Base-by-base conservation (phyloP, 1,140 invertebrate species). In the Protaetia brevitarsis region DNA sequence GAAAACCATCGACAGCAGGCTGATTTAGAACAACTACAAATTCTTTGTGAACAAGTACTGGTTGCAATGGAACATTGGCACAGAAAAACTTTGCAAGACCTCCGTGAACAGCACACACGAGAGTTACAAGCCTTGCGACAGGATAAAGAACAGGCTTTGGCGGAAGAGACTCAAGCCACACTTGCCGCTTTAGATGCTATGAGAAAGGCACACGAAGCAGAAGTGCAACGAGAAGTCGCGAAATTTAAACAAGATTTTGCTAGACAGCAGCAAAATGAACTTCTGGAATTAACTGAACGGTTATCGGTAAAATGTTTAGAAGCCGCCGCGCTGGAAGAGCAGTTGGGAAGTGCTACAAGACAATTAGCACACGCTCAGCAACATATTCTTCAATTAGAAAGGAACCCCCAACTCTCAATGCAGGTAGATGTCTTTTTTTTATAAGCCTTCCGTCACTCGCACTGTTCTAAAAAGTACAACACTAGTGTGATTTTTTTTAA, bases 271-370 rank as follows among this genome's bases (percentile, higher is more conserved):
- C 85, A 87, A 68, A 71, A 76, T 65, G 93, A 96, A 78, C 91
- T 97, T 72, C 80, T 94, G 19, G 92, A 92, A 11, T 82, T 97
- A 56, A 94, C 92, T 0, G 90, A 95, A 69, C 92, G 94, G 73
- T 94, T 96, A 79, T 95, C 93, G 1, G 86, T 92, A 7, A 96
- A 96, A 77, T 96, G 94, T 79, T 86, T 96, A 51, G 93, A 96
- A 78, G 91, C 92, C 10, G 91, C 93, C 0, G 87, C 89, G 19
- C 78, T 95, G 36, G 92, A 95, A 74, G 93, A 95, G 77, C 88
- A 93, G 75, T 82, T 95, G 21, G 86, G 89, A 59, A 79, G 83
- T 27, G 83, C 91, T 61, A 89, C 86, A n/a, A 87, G 88, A 69
- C 90, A 93, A 78, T 79, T 94, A 19, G 82, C 87, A 64, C 88